Evolutionary conservation across 2,888 invertebrate species (phyloP).

Genomic region (Agrilus biguttatus): DNA sequence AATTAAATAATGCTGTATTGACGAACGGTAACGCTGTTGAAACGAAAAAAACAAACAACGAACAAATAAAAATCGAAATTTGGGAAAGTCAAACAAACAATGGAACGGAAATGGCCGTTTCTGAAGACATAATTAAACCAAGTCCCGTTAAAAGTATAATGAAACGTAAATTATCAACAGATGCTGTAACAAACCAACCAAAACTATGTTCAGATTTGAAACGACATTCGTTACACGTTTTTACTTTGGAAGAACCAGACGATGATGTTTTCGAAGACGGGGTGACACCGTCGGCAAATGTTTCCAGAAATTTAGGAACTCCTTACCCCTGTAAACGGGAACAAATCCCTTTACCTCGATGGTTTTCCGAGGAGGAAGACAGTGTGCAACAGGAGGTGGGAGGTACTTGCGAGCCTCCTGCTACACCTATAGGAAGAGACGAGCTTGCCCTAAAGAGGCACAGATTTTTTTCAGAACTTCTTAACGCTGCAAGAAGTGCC

Average conservation of each 20-base stretch:
- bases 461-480: constrained; percentile 63
- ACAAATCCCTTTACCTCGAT: constrained; percentile 27
- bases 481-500: constrained; percentile 56
- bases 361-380: constrained; percentile 31
- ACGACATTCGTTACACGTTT: constrained; percentile 19
- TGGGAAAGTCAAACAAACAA: not conserved
- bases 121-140: not conserved
- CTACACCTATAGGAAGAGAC: constrained; percentile 64
- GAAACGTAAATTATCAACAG: constrained; percentile 4
- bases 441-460: constrained; percentile 63
- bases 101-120: constrained; percentile 18
- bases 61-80: constrained; percentile 5
- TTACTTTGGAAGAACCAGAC: constrained; percentile 14
- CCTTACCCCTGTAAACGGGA: constrained; percentile 32
- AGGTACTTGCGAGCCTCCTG: constrained; percentile 51
- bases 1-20: not conserved
- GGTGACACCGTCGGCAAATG: constrained; percentile 28
- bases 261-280: constrained; percentile 49
- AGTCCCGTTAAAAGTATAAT: constrained; percentile 1
- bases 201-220: not conserved
- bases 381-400: constrained; percentile 29
- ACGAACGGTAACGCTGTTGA: constrained; percentile 2
- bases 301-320: constrained; percentile 34
- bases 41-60: constrained; percentile 5
- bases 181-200: constrained; percentile 11